Evolutionary conservation across 2,113 vertebrate genomes (phyloP).

Genomic region (Zeus faber): DNA sequence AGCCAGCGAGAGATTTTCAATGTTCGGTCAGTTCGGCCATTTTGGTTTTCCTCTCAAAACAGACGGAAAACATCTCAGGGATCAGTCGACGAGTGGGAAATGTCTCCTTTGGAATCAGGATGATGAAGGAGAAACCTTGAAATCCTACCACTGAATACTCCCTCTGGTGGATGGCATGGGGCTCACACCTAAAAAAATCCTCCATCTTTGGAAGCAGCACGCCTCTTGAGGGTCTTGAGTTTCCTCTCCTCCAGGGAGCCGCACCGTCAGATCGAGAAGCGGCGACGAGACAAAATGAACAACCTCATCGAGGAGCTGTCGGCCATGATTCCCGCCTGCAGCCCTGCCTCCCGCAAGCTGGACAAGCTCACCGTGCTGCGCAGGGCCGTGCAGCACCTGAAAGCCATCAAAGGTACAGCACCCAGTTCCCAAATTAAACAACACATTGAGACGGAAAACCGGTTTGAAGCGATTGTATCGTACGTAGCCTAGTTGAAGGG

Average conservation of each 20-base stretch:
- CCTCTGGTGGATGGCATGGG: no score
- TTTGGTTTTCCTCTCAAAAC: no score
- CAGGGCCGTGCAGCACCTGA: conserved; percentile 94
- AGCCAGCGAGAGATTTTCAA: no score
- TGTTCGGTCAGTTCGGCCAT: no score
- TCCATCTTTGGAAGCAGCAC: no score
- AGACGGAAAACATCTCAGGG: no score
- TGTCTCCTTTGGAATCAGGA: no score
- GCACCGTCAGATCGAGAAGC: conserved; percentile 92
- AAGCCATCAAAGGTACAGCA: conserved; percentile 81
- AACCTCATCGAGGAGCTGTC: conserved; percentile 92
- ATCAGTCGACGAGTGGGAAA: no score
- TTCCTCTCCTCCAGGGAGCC: conserved; percentile 77
- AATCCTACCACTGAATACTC: no score
- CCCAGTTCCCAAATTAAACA: neutral
- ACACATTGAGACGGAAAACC: neutral
- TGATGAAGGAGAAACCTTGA: no score
- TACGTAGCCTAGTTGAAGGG: neutral
- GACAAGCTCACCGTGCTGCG: conserved; percentile 91
- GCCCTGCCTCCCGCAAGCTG: conserved; percentile 85
- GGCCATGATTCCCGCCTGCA: conserved; percentile 88
- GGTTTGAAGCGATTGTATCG: neutral
- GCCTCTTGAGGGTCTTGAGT: neutral
- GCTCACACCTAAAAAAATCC: no score
- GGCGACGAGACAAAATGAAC: conserved; percentile 93